Conservation (phyloP, 2,797 vertebrate genomes). For the Macropus fuliginosus region DNA sequence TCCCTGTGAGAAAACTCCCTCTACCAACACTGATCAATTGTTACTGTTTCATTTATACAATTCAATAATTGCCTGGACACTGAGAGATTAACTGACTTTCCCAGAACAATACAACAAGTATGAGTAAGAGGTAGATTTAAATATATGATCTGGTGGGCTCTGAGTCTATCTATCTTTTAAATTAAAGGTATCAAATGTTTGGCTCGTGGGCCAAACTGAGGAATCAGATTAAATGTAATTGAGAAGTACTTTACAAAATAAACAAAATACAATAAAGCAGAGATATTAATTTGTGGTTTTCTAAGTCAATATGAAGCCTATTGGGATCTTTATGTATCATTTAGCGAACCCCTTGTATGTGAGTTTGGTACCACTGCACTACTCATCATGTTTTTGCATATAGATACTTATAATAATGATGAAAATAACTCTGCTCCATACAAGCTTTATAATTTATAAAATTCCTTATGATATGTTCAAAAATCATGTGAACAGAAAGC, state of each 20-base stretch:
- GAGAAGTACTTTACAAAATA: background rate
- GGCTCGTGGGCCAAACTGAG: background rate
- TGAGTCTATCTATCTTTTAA: background rate
- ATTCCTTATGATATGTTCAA: background rate
- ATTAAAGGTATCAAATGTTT: background rate
- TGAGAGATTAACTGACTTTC: background rate
- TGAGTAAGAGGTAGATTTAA: background rate
- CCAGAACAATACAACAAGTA: background rate
- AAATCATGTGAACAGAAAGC: no score
- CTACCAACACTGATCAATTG: background rate
- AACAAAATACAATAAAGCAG: background rate
- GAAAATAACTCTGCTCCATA: background rate
- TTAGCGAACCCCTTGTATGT: background rate
- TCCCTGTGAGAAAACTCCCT: background rate
- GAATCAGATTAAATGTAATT: background rate
- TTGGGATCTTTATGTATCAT: background rate
- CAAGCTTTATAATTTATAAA: background rate
- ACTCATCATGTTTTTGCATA: background rate
- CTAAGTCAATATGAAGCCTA: no score
- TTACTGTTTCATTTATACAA: no score
- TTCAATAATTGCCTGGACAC: background rate
- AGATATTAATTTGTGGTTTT: background rate
- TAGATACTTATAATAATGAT: background rate
- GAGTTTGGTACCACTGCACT: background rate
- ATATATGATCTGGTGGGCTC: background rate